phyloP scores from a whole-genome alignment of 2,888 invertebrate species.

The Plagodis dolabraria region DNA sequence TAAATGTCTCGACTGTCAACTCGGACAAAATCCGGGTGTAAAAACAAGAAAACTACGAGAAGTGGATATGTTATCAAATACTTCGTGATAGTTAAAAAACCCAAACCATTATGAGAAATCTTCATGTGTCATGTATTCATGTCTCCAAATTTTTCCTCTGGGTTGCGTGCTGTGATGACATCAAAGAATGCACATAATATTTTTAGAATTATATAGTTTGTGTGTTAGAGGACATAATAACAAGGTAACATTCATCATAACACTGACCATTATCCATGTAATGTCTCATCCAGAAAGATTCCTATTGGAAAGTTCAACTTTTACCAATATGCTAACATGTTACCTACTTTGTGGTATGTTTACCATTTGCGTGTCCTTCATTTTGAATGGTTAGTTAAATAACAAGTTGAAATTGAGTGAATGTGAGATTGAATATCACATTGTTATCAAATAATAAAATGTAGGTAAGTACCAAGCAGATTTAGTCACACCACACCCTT shows the following conservation, averaged over 20 bases:
- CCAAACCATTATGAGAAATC: conserved; percentile 11
- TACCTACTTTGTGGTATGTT: conserved; percentile 61
- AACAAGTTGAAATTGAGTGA: conserved; percentile 17
- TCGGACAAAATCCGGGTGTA: conserved; percentile 76
- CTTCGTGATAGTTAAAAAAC: conserved; percentile 17
- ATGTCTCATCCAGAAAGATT: conserved; percentile 26
- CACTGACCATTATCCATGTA: conserved; percentile 48
- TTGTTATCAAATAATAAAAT: conserved; percentile 17
- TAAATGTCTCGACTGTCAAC: conserved; percentile 79
- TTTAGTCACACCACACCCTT: conserved; percentile 24
- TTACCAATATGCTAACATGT: conserved; percentile 52
- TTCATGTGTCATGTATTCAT: conserved; percentile 17
- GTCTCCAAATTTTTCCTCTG: conserved; percentile 24
- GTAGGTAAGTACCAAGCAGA: conserved; percentile 9
- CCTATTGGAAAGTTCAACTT: conserved; percentile 43
- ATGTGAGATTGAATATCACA: conserved; percentile 6
- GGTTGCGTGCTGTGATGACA: conserved; percentile 60
- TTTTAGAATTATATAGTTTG: conserved; percentile 82
- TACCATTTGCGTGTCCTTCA: conserved; percentile 58
- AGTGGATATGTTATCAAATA: conserved; percentile 40
- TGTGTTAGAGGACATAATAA: conserved; percentile 73
- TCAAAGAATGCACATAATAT: conserved; percentile 79
- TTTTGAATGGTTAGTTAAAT: conserved; percentile 38
- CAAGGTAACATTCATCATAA: conserved; percentile 62
- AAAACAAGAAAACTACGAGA: conserved; percentile 56